Evolutionary conservation across 1,140 invertebrate species (phyloP).

Genomic region (Drosophila persimilis): DNA sequence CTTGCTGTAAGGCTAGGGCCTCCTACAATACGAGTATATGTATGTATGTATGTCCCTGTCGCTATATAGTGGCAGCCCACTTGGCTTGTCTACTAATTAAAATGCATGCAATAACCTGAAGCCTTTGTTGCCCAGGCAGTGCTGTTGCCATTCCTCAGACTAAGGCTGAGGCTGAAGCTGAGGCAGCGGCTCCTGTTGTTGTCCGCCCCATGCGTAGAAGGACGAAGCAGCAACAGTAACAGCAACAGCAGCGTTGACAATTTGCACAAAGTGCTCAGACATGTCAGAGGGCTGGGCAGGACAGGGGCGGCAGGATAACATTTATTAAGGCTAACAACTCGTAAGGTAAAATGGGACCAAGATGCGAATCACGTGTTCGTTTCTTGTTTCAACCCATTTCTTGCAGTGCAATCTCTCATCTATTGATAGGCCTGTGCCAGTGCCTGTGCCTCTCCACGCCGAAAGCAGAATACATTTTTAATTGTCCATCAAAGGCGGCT

Average conservation of each 20-base stretch:
- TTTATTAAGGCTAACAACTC: conserved; percentile 37
- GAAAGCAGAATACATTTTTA: conserved; percentile 65
- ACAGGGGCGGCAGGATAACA: conserved; percentile 19
- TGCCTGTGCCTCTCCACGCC: conserved; percentile 15
- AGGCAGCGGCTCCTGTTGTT: conserved; percentile 32
- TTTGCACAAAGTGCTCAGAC: conserved; percentile 74
- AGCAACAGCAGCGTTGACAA: conserved; percentile 58
- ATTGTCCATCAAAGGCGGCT: conserved; percentile 68
- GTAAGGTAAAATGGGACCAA: neutral
- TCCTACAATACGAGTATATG: too few species aligned
- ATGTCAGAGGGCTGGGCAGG: conserved; percentile 18
- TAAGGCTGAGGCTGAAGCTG: conserved; percentile 1
- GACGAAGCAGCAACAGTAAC: conserved; percentile 31
- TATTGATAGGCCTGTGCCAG: conserved; percentile 63
- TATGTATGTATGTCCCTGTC: neutral
- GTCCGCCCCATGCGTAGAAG: conserved; percentile 67
- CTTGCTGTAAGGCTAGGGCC: too few species aligned
- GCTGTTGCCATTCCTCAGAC: conserved; percentile 24
- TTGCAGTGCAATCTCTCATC: conserved; percentile 17
- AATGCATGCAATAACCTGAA: conserved; percentile 81
- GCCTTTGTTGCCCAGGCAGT: conserved; percentile 70
- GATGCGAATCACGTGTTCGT: conserved; percentile 2
- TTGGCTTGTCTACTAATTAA: conserved; percentile 81
- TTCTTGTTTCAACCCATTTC: neutral
- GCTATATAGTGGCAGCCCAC: conserved; percentile 62